phyloP scores from a whole-genome alignment of 37 sponge, comb jelly and placozoan genomes.

The Haliclona indistincta region DNA sequence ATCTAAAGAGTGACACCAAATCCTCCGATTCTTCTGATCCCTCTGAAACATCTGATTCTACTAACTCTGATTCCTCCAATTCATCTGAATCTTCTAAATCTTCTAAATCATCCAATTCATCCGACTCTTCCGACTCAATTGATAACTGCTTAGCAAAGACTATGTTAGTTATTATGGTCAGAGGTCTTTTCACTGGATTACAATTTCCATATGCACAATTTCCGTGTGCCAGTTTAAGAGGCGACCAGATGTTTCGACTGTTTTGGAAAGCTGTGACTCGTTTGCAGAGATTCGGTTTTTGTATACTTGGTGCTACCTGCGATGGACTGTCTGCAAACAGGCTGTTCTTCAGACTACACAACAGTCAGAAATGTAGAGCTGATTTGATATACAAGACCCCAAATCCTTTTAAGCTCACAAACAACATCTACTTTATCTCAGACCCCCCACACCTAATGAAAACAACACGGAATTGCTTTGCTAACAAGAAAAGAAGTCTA shows the following conservation, averaged over 20 bases:
- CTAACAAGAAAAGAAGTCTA: not conserved
- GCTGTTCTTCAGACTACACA: not conserved
- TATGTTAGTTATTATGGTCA: conserved; percentile 19
- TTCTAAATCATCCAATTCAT: too few species aligned
- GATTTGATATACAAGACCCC: conserved; percentile 7
- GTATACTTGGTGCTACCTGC: not conserved
- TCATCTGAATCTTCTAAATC: too few species aligned
- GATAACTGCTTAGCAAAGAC: too few species aligned
- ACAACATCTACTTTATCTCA: conserved; percentile 6
- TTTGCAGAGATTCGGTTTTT: not conserved
- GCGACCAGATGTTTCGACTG: conserved; percentile 2
- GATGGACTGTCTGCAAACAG: conserved; percentile 2
- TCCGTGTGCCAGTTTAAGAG: conserved; percentile 4
- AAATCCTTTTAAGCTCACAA: not conserved
- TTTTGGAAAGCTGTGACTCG: conserved; percentile 14
- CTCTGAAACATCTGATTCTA: too few species aligned
- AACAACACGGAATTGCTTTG: conserved; percentile 26
- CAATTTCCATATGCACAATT: conserved; percentile 17
- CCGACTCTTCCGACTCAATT: too few species aligned
- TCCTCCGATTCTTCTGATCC: too few species aligned
- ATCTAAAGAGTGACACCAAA: too few species aligned
- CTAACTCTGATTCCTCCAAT: too few species aligned
- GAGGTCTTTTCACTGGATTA: not conserved
- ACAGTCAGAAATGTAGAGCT: not conserved
- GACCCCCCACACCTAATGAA: conserved; percentile 19